Percentiles rank a stretch among this genome's conserved stretches.
Conservation (phyloP, 2,113 vertebrate species). For the Ochotona curzoniae region DNA sequence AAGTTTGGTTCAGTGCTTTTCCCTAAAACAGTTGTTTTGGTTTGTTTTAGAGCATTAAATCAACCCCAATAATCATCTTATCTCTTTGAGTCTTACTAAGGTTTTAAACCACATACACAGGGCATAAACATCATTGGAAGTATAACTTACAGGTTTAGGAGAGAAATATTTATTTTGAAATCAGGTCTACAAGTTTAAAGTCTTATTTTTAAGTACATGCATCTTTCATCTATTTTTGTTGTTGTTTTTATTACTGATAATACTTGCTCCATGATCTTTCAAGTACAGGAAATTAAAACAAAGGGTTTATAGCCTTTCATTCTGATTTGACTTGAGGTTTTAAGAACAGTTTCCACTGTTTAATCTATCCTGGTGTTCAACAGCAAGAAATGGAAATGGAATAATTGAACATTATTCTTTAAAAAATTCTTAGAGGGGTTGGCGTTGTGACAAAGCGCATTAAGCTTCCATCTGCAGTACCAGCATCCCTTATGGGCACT, state of each 20-base stretch:
- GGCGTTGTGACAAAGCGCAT: not conserved
- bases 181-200: slow-evolving; percentile 6
- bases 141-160: not conserved
- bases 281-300: not conserved
- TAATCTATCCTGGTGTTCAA: slow-evolving; percentile 12
- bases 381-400: not conserved
- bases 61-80: not conserved
- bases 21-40: not conserved
- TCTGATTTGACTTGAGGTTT: slow-evolving; percentile 34
- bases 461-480: no score
- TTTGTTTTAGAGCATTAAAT: not conserved
- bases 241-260: not conserved
- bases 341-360: slow-evolving; percentile 49
- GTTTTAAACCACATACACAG: not conserved
- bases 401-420: not conserved
- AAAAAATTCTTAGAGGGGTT: no score
- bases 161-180: slow-evolving; percentile 50
- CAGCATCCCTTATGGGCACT: no score
- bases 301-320: not conserved
- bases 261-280: not conserved
- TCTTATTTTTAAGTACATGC: not conserved
- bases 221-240: not conserved
- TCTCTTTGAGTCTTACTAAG: slow-evolving; percentile 2
- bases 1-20: not conserved
- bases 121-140: slow-evolving; percentile 10